phyloP scores from a whole-genome alignment of 2,888 invertebrate species.

The Drosophila helvetica region DNA sequence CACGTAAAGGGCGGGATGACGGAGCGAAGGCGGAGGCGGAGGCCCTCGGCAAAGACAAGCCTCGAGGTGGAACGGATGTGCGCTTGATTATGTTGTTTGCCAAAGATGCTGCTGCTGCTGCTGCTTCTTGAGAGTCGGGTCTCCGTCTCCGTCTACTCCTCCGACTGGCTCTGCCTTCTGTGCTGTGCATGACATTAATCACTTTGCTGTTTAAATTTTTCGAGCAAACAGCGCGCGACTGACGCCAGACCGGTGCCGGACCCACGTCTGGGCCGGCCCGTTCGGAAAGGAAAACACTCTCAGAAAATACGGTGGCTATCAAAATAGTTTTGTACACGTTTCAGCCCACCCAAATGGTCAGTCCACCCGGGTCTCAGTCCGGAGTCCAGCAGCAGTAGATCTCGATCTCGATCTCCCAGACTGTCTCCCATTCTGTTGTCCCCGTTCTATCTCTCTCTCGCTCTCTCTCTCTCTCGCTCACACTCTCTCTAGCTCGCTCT shows the following conservation, averaged over 20 bases:
- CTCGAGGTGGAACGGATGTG: conserved; percentile 60
- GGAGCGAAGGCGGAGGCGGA: conserved; percentile 2
- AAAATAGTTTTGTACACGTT: conserved; percentile 74
- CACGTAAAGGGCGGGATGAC: conserved; percentile 3
- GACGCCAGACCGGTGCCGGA: conserved; percentile 59
- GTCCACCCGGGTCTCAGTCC: conserved; percentile 1
- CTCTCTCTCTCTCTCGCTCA: not conserved
- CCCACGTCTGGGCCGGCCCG: conserved; percentile 7
- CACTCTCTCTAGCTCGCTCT: not conserved
- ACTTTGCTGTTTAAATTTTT: conserved; percentile 64
- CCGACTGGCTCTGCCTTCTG: conserved; percentile 23
- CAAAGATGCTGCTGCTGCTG: conserved; percentile 23
- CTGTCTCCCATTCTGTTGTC: not conserved
- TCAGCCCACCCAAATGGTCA: conserved; percentile 76
- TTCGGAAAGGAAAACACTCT: conserved; percentile 24
- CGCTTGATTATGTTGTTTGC: conserved; percentile 77
- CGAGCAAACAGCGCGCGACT: conserved; percentile 62
- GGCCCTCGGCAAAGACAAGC: conserved; percentile 3
- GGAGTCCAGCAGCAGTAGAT: conserved; percentile 1
- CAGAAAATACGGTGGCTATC: conserved; percentile 69
- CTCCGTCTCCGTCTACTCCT: conserved; percentile 6
- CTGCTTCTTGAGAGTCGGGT: conserved; percentile 16
- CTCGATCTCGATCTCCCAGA: conserved; percentile 26
- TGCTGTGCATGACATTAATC: conserved; percentile 69
- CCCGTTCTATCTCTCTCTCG: not conserved